Base-by-base conservation (phyloP, 2,888 invertebrate genomes). In the Nymphalis polychloros region DNA sequence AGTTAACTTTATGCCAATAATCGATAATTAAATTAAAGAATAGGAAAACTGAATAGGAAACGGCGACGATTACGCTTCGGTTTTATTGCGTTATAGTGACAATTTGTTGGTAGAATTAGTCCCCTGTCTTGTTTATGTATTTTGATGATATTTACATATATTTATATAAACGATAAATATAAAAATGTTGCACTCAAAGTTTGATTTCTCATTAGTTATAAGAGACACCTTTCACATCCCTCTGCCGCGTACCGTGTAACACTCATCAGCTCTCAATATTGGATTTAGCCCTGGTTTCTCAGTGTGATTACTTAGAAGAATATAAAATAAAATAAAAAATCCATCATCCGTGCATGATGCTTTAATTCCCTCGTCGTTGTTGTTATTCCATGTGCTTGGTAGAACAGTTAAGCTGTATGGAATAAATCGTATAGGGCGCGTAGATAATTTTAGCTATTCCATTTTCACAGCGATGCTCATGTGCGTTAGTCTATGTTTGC, bases 271-370 rank as follows among this genome's bases (percentile, higher is more conserved):
- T 84, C 79, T 77, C 69, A 65, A 81, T 68, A 72, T 49, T 66
- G 50, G 66, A 69, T 77, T 77, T 74, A 77, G 79, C 79, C 77
- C 73, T 72, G 59, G 69, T 73, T 31, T 31, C 73, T 74, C 64
- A 67, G 71, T 61, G 61, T 46, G 53, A 52, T 68, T 53, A 49
- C 52, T 59, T 68, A 59, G 59, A 59, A 53, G 49, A 60, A 53
- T 31, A 31, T 31, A 19, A 35, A 62, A 61, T 23, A 52, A 64
- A 64, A 63, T 62, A 69, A 67, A 59, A 50, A 62, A 72, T 70
- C 78, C 79, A 81, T 80, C 79, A 76, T 82, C 81, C 81, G 78
- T 89, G 91, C 92, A 92, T 91, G 92, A 83, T 81, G 87, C 88
- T 89, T 23, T 89, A 71, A 74, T 76, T 70, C 76, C 81, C 77